Evolutionary conservation across 2,113 vertebrate genomes (phyloP), one percentile per base, ranked within the genome.

Genomic region (Gobiocypris rarus): DNA sequence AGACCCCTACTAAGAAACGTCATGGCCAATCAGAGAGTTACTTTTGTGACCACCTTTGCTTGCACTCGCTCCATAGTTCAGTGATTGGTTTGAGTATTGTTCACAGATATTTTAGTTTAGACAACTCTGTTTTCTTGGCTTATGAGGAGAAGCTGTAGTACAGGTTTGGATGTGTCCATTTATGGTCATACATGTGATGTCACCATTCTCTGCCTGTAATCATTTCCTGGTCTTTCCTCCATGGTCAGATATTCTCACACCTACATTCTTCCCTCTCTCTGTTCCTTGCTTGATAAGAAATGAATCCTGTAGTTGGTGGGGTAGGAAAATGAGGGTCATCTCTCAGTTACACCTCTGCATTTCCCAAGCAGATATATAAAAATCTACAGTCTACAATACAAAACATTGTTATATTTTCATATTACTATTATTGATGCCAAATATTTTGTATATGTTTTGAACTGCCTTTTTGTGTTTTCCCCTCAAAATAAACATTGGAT

Each of bases 1-100:
- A 88, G 89, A 91, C 92, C 91, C 91, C 91, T 90, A 89, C 75
- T 24, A 89, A 82, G 89, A 90, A 86, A 90, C 45, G 80, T 87
- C 71, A 31, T 73, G 85, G 87, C 92, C 93, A 94, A 94, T 94
- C 88, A 89, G 87, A 82, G 85, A 58, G 5, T 54, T 80, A 65
- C 3, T 56, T 87, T 88, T 50, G 81, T 26, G 54, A 85, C 77
- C 75, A 73, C 87, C 75, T 85, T 80, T 78, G 78, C 76, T 69
- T 84, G 38, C 76, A 75, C 86, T 91, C 69, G 84, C 75, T 86
- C 84, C 45, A 87, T 90, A 15, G 48, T 15, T 15, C 48, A 15
- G 48, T 28, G 70, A 75, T 26, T 77, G 41, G 76, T 84, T 22
- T 65, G 52, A n/a, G 22, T 54, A 56, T 14, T 38, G 41, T 80